phyloP scores from a whole-genome alignment of 2,888 invertebrate genomes.

The Anoplius nigerrimus region DNA sequence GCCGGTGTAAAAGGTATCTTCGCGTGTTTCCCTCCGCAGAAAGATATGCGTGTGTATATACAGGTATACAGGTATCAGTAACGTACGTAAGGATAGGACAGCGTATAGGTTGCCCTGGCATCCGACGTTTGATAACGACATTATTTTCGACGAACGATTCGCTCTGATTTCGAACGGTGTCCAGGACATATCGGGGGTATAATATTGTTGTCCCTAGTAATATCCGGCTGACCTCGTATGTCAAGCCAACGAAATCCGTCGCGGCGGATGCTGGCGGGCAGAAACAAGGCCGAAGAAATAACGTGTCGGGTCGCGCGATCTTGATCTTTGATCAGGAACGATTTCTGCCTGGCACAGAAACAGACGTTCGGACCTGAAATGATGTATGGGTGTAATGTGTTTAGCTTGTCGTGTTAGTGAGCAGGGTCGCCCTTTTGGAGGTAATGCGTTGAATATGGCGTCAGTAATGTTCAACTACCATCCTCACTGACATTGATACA shows the following conservation, averaged over 20 bases:
- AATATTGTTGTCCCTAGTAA: constrained; percentile 39
- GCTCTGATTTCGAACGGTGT: constrained; percentile 30
- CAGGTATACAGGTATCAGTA: too few relatives aligned
- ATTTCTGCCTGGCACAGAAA: too few relatives aligned
- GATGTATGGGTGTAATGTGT: too few relatives aligned
- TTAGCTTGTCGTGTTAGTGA: too few relatives aligned
- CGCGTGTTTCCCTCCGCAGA: neutral
- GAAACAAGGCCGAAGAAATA: constrained; percentile 26
- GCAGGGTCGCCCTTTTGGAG: too few relatives aligned
- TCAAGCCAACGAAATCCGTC: constrained; percentile 13
- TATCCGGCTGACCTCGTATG: constrained; percentile 27
- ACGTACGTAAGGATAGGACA: too few relatives aligned
- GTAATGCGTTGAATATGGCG: too few relatives aligned
- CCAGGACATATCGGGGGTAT: constrained; percentile 4
- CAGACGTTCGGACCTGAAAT: too few relatives aligned
- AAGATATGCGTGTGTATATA: too few relatives aligned
- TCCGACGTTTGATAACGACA: constrained; percentile 33
- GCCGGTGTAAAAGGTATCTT: constrained; percentile 23
- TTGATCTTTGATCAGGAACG: too few relatives aligned
- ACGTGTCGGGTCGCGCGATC: neutral
- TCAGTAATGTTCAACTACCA: too few relatives aligned
- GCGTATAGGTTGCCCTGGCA: constrained; percentile 17
- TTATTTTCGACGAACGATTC: constrained; percentile 29
- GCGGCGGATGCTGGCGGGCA: neutral
- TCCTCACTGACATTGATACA: too few relatives aligned